Evolutionary conservation across 2,888 invertebrate genomes (phyloP).

Genomic region (Calliopum simillimum): DNA sequence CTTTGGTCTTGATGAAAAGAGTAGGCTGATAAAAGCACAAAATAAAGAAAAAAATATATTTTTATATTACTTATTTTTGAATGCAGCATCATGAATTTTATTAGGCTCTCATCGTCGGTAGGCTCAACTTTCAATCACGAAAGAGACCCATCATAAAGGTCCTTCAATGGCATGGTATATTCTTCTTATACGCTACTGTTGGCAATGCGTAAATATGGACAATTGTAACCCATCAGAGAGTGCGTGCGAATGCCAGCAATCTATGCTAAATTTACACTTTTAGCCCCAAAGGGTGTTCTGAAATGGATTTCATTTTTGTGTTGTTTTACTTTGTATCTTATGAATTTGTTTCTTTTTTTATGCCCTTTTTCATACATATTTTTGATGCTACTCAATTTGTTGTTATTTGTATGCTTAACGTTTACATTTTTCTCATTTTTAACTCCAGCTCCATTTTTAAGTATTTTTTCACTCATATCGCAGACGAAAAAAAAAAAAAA

Average conservation of each 20-base stretch:
- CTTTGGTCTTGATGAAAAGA: background rate
- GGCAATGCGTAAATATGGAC: no score
- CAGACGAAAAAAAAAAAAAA: no score
- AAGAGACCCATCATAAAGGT: conserved; percentile 2
- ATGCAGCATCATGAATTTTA: conserved; percentile 24
- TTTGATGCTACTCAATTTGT: conserved; percentile 29
- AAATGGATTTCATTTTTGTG: conserved; percentile 37
- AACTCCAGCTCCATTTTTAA: background rate
- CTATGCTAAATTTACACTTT: conserved; percentile 34
- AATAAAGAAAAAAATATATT: conserved; percentile 2
- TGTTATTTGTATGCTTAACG: conserved; percentile 38
- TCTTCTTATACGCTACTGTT: background rate
- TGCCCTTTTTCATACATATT: background rate
- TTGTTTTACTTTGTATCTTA: conserved; percentile 3
- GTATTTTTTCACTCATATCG: background rate
- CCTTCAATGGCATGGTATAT: background rate
- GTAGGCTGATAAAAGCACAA: no score
- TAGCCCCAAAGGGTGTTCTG: conserved; percentile 37
- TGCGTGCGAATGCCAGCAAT: background rate
- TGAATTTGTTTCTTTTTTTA: background rate
- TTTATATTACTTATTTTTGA: conserved; percentile 20
- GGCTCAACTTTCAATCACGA: background rate
- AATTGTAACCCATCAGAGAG: background rate
- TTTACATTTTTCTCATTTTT: conserved; percentile 31
- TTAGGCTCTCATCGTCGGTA: background rate